phyloP scores from a whole-genome alignment of 2,797 vertebrate genomes.

The Atherinosoma microstoma region DNA sequence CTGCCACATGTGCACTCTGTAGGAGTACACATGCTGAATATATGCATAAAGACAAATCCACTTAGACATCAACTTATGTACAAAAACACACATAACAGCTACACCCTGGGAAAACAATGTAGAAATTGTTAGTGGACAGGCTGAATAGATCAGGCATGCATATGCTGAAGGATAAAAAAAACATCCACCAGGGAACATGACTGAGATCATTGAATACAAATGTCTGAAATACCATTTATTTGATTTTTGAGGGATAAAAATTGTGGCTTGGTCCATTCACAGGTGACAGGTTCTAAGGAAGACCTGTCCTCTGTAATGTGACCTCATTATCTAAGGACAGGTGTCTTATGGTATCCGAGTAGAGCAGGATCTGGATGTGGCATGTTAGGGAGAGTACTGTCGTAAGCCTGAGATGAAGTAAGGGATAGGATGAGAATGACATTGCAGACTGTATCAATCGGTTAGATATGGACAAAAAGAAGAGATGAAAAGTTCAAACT shows the following conservation, averaged over 20 bases:
- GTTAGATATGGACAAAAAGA: slow-evolving; percentile 69
- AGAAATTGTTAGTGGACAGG: slow-evolving; percentile 41
- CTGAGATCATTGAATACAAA: slow-evolving; percentile 77
- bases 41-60: slow-evolving; percentile 4
- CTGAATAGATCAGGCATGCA: slow-evolving; percentile 76
- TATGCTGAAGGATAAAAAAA: slow-evolving; percentile 60
- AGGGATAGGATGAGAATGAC: slow-evolving; percentile 75
- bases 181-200: slow-evolving; percentile 67
- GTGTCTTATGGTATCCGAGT: slow-evolving; percentile 36
- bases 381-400: slow-evolving; percentile 38
- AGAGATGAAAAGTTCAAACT: slow-evolving; percentile 60
- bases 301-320: slow-evolving; percentile 58
- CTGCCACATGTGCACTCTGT: slow-evolving; percentile 8
- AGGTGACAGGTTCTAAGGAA: slow-evolving; percentile 43
- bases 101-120: slow-evolving; percentile 55
- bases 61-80: slow-evolving; percentile 11
- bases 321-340: slow-evolving; percentile 37
- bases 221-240: slow-evolving; percentile 84
- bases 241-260: slow-evolving; percentile 54
- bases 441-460: slow-evolving; percentile 84
- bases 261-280: slow-evolving; percentile 48
- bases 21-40: slow-evolving; percentile 14
- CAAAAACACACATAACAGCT: slow-evolving; percentile 35
- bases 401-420: slow-evolving; percentile 41
- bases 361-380: slow-evolving; percentile 28